phyloP scores from a whole-genome alignment of 2,797 vertebrate genomes.

The Molossus molossus region DNA sequence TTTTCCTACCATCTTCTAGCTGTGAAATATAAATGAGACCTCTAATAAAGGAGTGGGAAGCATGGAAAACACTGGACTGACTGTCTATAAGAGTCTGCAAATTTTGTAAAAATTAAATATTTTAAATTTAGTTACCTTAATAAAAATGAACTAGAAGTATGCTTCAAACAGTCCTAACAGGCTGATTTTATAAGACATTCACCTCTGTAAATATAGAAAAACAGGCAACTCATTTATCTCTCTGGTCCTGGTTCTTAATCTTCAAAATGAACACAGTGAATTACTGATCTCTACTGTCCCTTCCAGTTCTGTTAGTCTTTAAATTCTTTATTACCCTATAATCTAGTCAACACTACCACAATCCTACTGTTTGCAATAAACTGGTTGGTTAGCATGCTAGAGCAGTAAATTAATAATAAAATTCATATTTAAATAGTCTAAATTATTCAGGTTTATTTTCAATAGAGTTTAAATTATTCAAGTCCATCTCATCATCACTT shows the following conservation, averaged over 20 bases:
- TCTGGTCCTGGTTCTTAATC: not conserved
- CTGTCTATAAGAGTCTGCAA: not conserved
- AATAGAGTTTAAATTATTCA: conserved; percentile 66
- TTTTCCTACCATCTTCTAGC: not conserved
- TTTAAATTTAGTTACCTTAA: conserved; percentile 42
- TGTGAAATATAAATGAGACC: conserved; percentile 4
- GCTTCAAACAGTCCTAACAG: conserved; percentile 4
- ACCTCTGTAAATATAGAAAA: conserved; percentile 31
- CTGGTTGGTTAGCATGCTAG: not conserved
- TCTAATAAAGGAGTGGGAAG: not conserved
- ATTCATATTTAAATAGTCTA: conserved; percentile 53
- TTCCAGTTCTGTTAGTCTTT: not conserved
- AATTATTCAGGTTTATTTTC: conserved; percentile 69
- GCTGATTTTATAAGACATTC: not conserved
- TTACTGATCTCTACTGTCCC: not conserved
- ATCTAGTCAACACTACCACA: not conserved
- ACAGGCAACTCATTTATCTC: not conserved
- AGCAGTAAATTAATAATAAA: conserved; percentile 2
- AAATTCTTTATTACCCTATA: not conserved
- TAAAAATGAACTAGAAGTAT: conserved; percentile 45
- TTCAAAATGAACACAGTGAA: conserved; percentile 32
- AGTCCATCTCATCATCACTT: conserved; percentile 30
- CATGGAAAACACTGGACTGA: not conserved
- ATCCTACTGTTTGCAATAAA: conserved; percentile 3
- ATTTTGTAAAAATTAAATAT: conserved; percentile 56